Base-by-base conservation (phyloP, 2,888 invertebrate species). In the Trachelus stipa region DNA sequence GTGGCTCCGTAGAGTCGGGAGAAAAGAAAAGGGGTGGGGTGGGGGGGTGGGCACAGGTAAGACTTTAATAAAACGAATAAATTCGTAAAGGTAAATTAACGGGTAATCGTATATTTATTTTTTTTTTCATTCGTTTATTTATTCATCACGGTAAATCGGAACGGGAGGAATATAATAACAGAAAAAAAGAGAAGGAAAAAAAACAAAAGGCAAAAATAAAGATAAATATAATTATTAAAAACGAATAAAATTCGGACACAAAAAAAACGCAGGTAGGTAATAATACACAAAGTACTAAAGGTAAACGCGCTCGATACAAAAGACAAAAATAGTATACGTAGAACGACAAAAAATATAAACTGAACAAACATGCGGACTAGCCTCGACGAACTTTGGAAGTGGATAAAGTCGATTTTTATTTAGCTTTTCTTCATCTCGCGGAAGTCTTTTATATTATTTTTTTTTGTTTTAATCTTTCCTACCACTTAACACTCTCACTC, bases 351-450 rank as follows among this genome's bases (percentile, higher is more conserved):
- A 71, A 30, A 71, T 69, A 68, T 69, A 77, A 74, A 77, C 78
- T 78, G 56, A 73, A 78, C 75, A 76, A 75, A 76, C 79, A 81
- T 74, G 80, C 82, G 86, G 90, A 90, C 90, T 90, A 90, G 90
- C 87, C 88, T 89, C 88, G 85, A 89, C 82, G 83, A 89, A 89
- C 90, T 89, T 90, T 89, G 88, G 89, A 86, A 83, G 83, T 56
- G 40, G 23, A 56, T 56, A 56, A 23, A 56, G 40, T 56, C 40
- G 40, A 56, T 6, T 56, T 56, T 56, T 56, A 56, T 56, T 56
- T 6, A 56, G 40, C 40, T 56, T 56, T 56, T 56, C 40, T 56
- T 56, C 40, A 23, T 56, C 40, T 56, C 9, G 40, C 40, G 1
- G 2, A 56, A 56, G 40, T 56, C 40, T 56, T 56, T 56, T 56